A percentile compares a stretch with the other conserved stretches of the same genome.
Evolutionary conservation across 2,113 vertebrate species (phyloP).

Genomic region (Passer domesticus): DNA sequence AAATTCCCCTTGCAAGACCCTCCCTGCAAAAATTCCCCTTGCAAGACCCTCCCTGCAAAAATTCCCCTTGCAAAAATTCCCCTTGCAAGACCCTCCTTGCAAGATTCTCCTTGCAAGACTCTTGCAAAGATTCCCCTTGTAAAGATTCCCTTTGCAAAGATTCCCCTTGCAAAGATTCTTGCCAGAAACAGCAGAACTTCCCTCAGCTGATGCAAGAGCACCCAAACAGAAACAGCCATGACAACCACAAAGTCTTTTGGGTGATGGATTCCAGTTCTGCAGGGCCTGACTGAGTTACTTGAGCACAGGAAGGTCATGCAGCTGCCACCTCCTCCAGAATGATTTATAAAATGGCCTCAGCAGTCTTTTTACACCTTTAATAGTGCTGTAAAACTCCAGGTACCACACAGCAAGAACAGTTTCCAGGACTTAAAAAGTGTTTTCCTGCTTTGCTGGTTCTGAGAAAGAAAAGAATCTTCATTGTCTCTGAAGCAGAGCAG

Average conservation of each 20-base stretch:
- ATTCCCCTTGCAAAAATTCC: too few species aligned
- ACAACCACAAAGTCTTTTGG: not conserved
- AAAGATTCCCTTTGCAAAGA: too few species aligned
- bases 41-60: too few species aligned
- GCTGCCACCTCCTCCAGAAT: not conserved
- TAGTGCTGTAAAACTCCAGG: not conserved
- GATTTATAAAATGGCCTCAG: not conserved
- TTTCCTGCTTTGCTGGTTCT: not conserved
- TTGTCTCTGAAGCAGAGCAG: not conserved
- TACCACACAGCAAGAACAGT: not conserved
- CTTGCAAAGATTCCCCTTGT: too few species aligned
- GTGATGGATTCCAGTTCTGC: not conserved
- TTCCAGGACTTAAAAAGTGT: not conserved
- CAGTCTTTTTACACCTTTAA: not conserved
- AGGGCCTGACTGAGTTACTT: not conserved
- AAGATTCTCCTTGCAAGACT: too few species aligned
- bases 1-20: not conserved
- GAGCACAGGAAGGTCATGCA: rapidly evolving
- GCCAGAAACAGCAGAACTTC: not conserved
- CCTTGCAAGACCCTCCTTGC: too few species aligned
- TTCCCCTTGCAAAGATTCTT: too few species aligned
- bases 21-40: too few species aligned
- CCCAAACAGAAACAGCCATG: rapidly evolving
- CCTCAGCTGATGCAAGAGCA: not conserved
- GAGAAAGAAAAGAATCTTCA: not conserved